Evolutionary conservation across 1,140 invertebrate genomes (phyloP), one percentile per base, ranked within the genome.

Genomic region (Arctopsyche grandis): DNA sequence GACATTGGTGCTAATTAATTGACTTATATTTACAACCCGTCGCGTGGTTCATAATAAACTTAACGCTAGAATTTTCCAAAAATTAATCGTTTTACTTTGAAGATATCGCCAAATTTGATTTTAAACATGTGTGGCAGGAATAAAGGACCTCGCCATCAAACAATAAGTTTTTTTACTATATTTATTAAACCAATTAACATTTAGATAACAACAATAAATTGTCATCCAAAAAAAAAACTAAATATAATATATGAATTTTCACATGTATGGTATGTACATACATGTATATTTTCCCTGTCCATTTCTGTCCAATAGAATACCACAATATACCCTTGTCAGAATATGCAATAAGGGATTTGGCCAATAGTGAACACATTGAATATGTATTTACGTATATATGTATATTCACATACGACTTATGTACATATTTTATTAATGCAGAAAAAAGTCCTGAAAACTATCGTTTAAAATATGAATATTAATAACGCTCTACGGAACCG

Each of bases 21-120:
- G n/a, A 74, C 71, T 74, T 74, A 74, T 56, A 74, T 74, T 74
- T 74, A n/a, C n/a, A 74, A 56, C n/a, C 48, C 71, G 5, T 24
- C 48, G 12, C 22, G 48, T 29, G 16, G n/a, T n/a, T 7, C 19
- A n/a, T 56, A 74, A 56, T 46, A 9, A 56, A 74, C 14, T 10
- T 22, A 1, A 5, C 21, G 29, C n/a, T 66, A 10, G 19, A 22
- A 16, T 29, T 38, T 10, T 14, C 26, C 29, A 7, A n/a, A n/a
- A 73, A 43, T 73, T 73, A 29, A 69, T 29, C 66, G 24, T 10
- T 26, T 29, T 26, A 5, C 66, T 14, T 21, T 21, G 14, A n/a
- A 16, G 1, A 16, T n/a, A 16, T 58, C 52, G n/a, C 52, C 1
- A 10, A 58, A 16, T 21, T n/a, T 58, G 10, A 16, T 58, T 16